Percentiles rank a stretch among this genome's conserved stretches.
These are phyloP conservation scores for Notocelia uddmanniana DNA, from an alignment of 2,888 invertebrate species.

Conservation along the genomic window DNA sequence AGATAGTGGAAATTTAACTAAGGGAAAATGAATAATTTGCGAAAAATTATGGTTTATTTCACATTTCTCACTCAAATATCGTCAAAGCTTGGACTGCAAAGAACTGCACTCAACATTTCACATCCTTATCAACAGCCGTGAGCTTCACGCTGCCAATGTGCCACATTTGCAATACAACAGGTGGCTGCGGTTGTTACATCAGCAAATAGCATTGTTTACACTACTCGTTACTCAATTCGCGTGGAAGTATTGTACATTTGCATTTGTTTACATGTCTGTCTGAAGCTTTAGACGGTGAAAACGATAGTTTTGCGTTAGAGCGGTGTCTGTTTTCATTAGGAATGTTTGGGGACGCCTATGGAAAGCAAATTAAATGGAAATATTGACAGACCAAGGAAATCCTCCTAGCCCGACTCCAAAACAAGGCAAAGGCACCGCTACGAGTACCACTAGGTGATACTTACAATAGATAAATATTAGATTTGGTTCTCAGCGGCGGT, in stretches of 20 bases:
- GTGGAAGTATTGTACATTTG: slow-evolving; percentile 32
- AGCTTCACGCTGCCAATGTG: slow-evolving; percentile 14
- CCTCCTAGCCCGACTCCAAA: neutral
- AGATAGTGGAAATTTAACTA: too few species aligned
- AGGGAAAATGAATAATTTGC: too few species aligned
- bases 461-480: too few species aligned
- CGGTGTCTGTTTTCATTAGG: slow-evolving; percentile 21
- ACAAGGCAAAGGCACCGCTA: too few species aligned
- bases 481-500: too few species aligned
- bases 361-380: neutral
- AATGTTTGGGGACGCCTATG: neutral
- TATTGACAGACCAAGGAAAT: neutral
- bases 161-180: slow-evolving; percentile 37
- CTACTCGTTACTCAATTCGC: slow-evolving; percentile 28
- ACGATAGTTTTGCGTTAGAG: neutral
- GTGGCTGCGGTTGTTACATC: slow-evolving; percentile 39
- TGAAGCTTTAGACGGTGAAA: slow-evolving; percentile 7
- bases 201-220: slow-evolving; percentile 34
- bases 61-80: neutral
- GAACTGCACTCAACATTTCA: neutral
- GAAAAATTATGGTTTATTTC: too few species aligned
- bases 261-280: slow-evolving; percentile 39
- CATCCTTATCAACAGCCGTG: slow-evolving; percentile 27
- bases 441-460: too few species aligned
- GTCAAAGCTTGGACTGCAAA: neutral